phyloP scores from a whole-genome alignment of 2,113 vertebrate genomes.

The Clarias gariepinus region DNA sequence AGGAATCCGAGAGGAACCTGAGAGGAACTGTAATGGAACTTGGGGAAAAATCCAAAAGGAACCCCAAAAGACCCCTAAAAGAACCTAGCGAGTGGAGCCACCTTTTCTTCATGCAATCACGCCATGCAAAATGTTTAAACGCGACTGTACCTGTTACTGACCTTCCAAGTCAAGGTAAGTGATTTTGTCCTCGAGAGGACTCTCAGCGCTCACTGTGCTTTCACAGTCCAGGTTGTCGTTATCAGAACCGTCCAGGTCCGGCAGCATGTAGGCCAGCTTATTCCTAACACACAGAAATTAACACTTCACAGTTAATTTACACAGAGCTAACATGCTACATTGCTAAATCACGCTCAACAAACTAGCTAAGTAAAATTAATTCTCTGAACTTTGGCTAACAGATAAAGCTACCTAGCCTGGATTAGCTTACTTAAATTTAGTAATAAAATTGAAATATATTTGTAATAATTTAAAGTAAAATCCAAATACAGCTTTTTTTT shows the following conservation, averaged over 20 bases:
- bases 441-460: not conserved
- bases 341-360: not conserved
- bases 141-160: slow-evolving; percentile 82
- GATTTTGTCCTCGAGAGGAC: slow-evolving; percentile 77
- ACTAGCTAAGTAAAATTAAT: not conserved
- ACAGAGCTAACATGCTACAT: not conserved
- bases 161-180: slow-evolving; percentile 78
- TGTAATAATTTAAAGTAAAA: not conserved
- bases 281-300: slow-evolving; percentile 69
- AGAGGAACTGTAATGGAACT: not conserved
- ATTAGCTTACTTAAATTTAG: not conserved
- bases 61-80: not conserved
- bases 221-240: slow-evolving; percentile 84
- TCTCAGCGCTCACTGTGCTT: slow-evolving; percentile 84
- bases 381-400: not conserved
- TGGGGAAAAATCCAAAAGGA: not conserved
- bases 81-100: not conserved
- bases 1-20: not conserved
- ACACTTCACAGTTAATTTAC: not conserved
- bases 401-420: not conserved
- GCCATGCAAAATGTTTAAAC: slow-evolving; percentile 4
- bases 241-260: slow-evolving; percentile 86
- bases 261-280: slow-evolving; percentile 84
- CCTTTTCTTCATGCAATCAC: not conserved
- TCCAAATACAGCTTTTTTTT: too few relatives aligned